Conservation (phyloP, 2,888 invertebrate species). For the Chrysodeixis includens region DNA sequence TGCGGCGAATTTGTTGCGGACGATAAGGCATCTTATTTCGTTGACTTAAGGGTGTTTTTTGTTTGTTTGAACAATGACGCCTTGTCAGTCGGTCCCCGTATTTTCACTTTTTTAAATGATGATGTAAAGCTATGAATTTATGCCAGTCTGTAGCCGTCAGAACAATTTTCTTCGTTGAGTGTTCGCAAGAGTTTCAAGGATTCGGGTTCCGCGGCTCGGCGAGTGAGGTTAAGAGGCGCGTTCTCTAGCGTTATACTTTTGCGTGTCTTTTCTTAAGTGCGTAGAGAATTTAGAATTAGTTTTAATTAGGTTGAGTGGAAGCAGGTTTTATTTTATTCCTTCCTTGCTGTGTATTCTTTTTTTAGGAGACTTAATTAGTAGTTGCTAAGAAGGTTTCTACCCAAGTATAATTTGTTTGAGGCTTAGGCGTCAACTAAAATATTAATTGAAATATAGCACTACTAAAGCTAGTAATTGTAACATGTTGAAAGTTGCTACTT, state of each 20-base stretch:
- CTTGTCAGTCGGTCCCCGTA: conserved; percentile 47
- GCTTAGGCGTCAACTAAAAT: too few species aligned
- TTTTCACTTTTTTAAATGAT: conserved; percentile 77
- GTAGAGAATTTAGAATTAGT: conserved; percentile 14
- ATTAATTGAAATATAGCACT: too few species aligned
- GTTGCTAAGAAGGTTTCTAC: too few species aligned
- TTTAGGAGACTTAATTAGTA: not conserved
- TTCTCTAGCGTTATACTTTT: conserved; percentile 25
- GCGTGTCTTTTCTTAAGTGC: conserved; percentile 27
- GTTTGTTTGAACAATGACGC: conserved; percentile 25
- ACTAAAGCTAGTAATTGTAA: too few species aligned
- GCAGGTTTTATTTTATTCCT: not conserved
- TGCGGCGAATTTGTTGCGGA: not conserved
- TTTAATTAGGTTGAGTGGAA: conserved; percentile 23
- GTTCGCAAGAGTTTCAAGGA: conserved; percentile 67
- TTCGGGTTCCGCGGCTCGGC: conserved; percentile 50
- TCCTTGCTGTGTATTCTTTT: not conserved
- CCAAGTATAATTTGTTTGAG: too few species aligned
- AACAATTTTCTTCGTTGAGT: conserved; percentile 77
- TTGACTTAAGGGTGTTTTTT: conserved; percentile 27
- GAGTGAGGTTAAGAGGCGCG: conserved; percentile 25
- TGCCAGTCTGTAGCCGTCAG: conserved; percentile 71
- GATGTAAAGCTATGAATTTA: conserved; percentile 83
- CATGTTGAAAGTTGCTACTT: too few species aligned
- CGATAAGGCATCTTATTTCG: conserved; percentile 18